Evolutionary conservation across 2,113 vertebrate species (phyloP).

Genomic region (Solea senegalensis): DNA sequence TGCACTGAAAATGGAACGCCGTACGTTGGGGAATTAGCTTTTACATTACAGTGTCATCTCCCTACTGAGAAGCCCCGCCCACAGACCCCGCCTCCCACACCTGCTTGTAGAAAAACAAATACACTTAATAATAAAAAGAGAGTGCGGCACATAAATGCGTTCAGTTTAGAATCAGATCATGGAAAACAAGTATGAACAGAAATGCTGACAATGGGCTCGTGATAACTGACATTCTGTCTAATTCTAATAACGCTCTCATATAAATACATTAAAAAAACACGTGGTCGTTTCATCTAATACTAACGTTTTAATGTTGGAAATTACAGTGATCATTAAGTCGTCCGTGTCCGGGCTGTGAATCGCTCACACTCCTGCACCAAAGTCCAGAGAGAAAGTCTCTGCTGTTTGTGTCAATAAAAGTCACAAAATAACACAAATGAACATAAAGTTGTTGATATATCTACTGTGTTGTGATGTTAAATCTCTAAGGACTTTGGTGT

Average conservation of each 20-base stretch:
- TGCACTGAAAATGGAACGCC: slow-evolving; percentile 70
- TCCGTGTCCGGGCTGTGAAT: too few relatives aligned
- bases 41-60: slow-evolving; percentile 51
- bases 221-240: slow-evolving; percentile 9
- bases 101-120: slow-evolving; percentile 58
- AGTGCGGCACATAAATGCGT: slow-evolving; percentile 63
- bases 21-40: slow-evolving; percentile 52
- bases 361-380: too few relatives aligned
- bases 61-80: slow-evolving; percentile 41
- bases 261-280: slow-evolving; percentile 16
- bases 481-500: too few relatives aligned
- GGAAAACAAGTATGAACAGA: slow-evolving; percentile 60
- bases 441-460: too few relatives aligned
- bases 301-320: too few relatives aligned
- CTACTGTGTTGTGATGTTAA: too few relatives aligned
- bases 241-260: slow-evolving; percentile 31
- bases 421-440: too few relatives aligned
- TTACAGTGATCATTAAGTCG: too few relatives aligned
- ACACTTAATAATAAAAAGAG: slow-evolving; percentile 37
- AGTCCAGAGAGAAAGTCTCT: too few relatives aligned
- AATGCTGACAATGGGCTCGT: slow-evolving; percentile 4
- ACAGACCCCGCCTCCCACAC: slow-evolving; percentile 29
- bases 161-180: slow-evolving; percentile 61
- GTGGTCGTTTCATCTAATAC: slow-evolving; percentile 25
- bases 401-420: too few relatives aligned